These are phyloP conservation scores for Valencia hispanica DNA, from an alignment of 2,797 vertebrate genomes.

Conservation along the genomic window DNA sequence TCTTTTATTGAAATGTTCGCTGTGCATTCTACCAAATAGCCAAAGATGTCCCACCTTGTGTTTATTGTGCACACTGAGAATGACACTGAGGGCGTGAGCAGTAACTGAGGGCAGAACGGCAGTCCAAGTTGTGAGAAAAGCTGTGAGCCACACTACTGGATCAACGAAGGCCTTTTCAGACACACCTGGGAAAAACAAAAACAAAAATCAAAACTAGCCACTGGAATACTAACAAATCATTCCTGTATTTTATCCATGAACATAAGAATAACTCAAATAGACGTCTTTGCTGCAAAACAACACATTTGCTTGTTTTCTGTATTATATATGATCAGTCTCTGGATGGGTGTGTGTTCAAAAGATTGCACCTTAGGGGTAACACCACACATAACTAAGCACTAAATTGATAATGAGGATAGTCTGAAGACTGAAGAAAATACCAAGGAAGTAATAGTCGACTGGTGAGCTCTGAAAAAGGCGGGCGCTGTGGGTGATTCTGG, in stretches of 20 bases:
- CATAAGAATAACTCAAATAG: constrained; percentile 1
- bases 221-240: constrained; percentile 4
- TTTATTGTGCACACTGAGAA: constrained; percentile 48
- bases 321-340: constrained; percentile 2
- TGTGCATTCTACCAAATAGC: neutral
- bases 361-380: neutral
- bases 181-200: constrained; percentile 72
- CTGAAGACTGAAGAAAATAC: constrained; percentile 68
- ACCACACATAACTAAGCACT: neutral
- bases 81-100: constrained; percentile 53
- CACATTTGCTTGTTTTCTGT: neutral
- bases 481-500: constrained; percentile 78
- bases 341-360: constrained; percentile 5
- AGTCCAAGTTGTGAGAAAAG: constrained; percentile 81
- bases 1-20: neutral
- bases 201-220: constrained; percentile 26
- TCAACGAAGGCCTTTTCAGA: constrained; percentile 76
- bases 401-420: neutral
- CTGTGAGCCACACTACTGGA: constrained; percentile 82
- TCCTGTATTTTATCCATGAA: constrained; percentile 3
- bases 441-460: constrained; percentile 83
- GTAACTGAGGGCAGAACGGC: constrained; percentile 83
- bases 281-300: neutral
- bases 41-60: constrained; percentile 72
- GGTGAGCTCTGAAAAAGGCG: constrained; percentile 75